Evolutionary conservation across 2,797 vertebrate species (phyloP), one percentile per base, ranked within the genome.

Genomic region (Pipistrellus pipistrellus): DNA sequence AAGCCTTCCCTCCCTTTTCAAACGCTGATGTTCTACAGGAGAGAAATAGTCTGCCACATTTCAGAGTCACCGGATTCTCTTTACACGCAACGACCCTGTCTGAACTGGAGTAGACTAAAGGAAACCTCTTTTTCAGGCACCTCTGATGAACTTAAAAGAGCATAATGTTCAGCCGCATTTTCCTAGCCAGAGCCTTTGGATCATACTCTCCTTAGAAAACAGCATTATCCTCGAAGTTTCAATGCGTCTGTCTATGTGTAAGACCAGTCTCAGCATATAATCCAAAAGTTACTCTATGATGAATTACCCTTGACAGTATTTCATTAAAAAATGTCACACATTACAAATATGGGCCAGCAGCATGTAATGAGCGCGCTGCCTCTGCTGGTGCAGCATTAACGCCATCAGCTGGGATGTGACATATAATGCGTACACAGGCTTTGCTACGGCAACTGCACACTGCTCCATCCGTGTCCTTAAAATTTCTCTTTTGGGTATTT

Each of bases 321-420:
- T 97, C 97, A 97, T 97, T 97, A 97, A 97, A 96, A 98, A 98
- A 96, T 95, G 96, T 95, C 97, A 97, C 92, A 80, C 93, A 94
- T 83, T 96, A 98, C 96, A 96, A 98, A 98, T 97, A 96, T 27
- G 86, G 97, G 97, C 98, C 97, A 98, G 95, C 95, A 90, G 97
- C 97, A 92, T 96, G 90, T 97, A 98, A 98, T 68, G 69, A 94
- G 88, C 96, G 51, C 53, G 0, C 92, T 96, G 97, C 94, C 96
- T 97, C 95, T 95, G 85, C 93, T 95, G 97, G 93, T 57, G 71
- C 62, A 88, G 82, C 4, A 7, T 85, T 91, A 76, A 57, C 66
- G 17, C 89, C 68, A 44, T 64, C 75, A 41, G 85, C 48, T 6
- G n/a, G 30, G 83, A 88, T 38, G 27, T 84, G 93, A 88, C 94